Evolutionary conservation across 2,797 vertebrate genomes (phyloP).

Genomic region (Danionella dracula): DNA sequence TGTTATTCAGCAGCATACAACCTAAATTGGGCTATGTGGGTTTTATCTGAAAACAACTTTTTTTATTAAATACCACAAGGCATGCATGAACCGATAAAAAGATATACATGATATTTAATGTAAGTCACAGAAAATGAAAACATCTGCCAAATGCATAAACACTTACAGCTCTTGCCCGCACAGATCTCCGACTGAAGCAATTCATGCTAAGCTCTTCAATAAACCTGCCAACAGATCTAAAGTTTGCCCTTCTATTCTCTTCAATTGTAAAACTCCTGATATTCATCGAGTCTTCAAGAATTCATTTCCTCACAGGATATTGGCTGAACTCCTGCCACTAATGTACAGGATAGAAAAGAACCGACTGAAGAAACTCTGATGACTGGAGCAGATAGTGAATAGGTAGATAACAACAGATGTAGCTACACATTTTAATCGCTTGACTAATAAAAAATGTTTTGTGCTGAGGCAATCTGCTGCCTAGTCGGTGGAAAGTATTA

Average conservation of each 20-base stretch:
- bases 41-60: too few species aligned
- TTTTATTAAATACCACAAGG: too few species aligned
- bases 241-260: neutral
- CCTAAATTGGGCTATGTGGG: too few species aligned
- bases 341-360: constrained; percentile 51
- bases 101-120: too few species aligned
- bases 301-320: constrained; percentile 75
- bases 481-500: constrained; percentile 36
- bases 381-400: constrained; percentile 28
- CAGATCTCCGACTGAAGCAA: neutral
- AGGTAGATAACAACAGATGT: constrained; percentile 44
- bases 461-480: constrained; percentile 26
- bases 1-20: too few species aligned
- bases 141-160: neutral
- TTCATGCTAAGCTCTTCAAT: neutral
- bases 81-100: too few species aligned
- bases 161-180: neutral
- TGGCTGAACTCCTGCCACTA: constrained; percentile 64
- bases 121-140: neutral
- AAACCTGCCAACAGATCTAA: neutral
- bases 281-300: constrained; percentile 22
- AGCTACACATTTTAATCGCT: constrained; percentile 57
- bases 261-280: constrained; percentile 28
- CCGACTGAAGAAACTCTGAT: constrained; percentile 19
- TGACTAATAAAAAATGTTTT: constrained; percentile 52